Conservation (phyloP, 2,113 vertebrate species). For the Plotosus lineatus region DNA sequence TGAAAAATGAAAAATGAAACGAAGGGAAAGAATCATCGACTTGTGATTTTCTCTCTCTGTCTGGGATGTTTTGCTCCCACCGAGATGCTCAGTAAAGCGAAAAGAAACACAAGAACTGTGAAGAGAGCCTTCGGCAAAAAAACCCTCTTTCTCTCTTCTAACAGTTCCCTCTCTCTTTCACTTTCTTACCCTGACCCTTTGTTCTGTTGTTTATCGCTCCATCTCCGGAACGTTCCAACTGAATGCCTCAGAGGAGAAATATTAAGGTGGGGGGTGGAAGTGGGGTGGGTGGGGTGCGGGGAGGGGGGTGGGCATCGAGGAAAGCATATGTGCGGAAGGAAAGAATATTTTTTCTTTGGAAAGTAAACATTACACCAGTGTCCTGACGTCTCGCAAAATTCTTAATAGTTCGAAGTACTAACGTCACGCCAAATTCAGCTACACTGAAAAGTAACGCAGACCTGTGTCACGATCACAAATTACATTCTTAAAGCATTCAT, state of each 20-base stretch:
- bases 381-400: neutral
- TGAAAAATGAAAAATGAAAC: slow-evolving; percentile 28
- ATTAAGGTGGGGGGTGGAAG: neutral
- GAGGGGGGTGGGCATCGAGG: too few relatives aligned
- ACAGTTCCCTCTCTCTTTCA: neutral
- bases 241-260: slow-evolving; percentile 11
- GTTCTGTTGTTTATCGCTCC: slow-evolving; percentile 42
- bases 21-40: slow-evolving; percentile 7
- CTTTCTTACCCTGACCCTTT: slow-evolving; percentile 5
- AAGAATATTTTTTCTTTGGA: slow-evolving; percentile 1
- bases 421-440: neutral
- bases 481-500: too few relatives aligned
- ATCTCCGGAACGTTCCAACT: slow-evolving; percentile 14
- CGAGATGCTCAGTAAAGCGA: slow-evolving; percentile 26
- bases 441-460: neutral
- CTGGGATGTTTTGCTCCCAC: slow-evolving; percentile 30
- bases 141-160: neutral
- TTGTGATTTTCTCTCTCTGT: slow-evolving; percentile 23
- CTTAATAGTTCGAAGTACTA: neutral
- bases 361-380: neutral
- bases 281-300: neutral
- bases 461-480: too few relatives aligned
- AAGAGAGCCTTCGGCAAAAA: neutral
- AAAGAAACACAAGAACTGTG: neutral
- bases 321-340: neutral